Evolutionary conservation across 2,797 vertebrate genomes (phyloP), one percentile per base, ranked within the genome.

Genomic region (Eleutherodactylus coqui): DNA sequence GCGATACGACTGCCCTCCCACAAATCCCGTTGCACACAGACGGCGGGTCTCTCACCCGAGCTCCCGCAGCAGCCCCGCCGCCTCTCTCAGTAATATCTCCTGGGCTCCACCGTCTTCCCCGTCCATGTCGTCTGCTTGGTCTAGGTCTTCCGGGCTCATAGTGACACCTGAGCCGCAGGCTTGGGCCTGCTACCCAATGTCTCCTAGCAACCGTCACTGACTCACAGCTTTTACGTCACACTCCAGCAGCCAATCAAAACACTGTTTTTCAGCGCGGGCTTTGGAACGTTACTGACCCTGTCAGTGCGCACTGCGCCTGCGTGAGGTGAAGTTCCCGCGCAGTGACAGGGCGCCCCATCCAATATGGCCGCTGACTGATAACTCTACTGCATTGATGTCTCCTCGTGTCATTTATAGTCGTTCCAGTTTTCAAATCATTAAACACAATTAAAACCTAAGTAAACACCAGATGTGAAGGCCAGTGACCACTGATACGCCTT

Each of bases 201-300:
- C 79, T 82, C 79, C 55, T 73, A 69, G 85, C 64, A 62, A 79
- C 82, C 55, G 24, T 11, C 41, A 34, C 43, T 0, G 58, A 19
- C 49, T 36, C 27, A 16, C 16, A 0, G 0, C 43, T 11, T 43
- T 27, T 6, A 43, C 70, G 38, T 73, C 70, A 73, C 24, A 34
- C 17, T 14, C 45, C n/a, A n/a, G 5, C 27, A 10, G 10, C 73
- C 73, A 51, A 75, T 75, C 41, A 75, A 43, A 47, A 19, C 38
- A 8, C 45, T 4, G 4, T 27, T 14, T 32, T 75, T 75, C 5
- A 27, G 67, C 62, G 14, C 11, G 16, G 21, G 27, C 11, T 21
- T n/a, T 69, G 17, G 6, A 70, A 45, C 38, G 43, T 72, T 72
- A 72, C 45, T 43, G 41, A 73, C n/a, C 43, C 14, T 27, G 1